These are phyloP conservation scores for Augochlorella aurata DNA, from an alignment of 2,888 invertebrate species.

Conservation along the genomic window DNA sequence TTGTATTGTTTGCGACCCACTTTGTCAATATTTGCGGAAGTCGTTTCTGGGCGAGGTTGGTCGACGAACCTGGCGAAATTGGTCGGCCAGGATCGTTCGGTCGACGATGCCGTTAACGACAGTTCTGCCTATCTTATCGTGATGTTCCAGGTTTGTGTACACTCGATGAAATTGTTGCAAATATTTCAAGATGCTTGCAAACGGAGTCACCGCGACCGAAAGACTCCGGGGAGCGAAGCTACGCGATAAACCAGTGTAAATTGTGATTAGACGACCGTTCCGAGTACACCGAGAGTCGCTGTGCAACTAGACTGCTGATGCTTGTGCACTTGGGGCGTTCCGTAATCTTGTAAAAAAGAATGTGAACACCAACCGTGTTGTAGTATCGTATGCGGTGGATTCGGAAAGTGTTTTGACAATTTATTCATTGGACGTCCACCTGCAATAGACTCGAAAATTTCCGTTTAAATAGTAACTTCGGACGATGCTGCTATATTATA, in stretches of 20 bases:
- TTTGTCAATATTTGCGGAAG: slow-evolving; percentile 39
- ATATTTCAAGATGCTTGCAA: neutral
- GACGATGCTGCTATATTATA: too few species aligned
- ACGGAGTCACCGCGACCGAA: neutral
- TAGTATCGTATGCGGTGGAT: too few species aligned
- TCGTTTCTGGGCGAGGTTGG: neutral
- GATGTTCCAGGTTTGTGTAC: neutral
- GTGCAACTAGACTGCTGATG: neutral
- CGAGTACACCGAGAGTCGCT: neutral
- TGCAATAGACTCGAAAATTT: too few species aligned
- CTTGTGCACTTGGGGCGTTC: too few species aligned
- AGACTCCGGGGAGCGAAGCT: neutral
- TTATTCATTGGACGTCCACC: too few species aligned
- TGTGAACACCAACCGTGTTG: neutral
- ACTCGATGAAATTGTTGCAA: slow-evolving; percentile 4
- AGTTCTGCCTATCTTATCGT: slow-evolving; percentile 25
- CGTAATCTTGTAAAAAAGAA: neutral
- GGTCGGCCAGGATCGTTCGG: neutral
- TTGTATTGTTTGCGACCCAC: slow-evolving; percentile 37
- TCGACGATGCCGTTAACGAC: slow-evolving; percentile 15
- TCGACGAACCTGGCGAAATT: slow-evolving; percentile 7
- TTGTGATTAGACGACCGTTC: neutral
- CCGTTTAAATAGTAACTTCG: too few species aligned
- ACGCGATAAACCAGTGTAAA: neutral
- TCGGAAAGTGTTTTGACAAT: too few species aligned